These are phyloP conservation scores for Thymelicus sylvestris DNA, from an alignment of 2,888 invertebrate genomes.

Conservation along the genomic window DNA sequence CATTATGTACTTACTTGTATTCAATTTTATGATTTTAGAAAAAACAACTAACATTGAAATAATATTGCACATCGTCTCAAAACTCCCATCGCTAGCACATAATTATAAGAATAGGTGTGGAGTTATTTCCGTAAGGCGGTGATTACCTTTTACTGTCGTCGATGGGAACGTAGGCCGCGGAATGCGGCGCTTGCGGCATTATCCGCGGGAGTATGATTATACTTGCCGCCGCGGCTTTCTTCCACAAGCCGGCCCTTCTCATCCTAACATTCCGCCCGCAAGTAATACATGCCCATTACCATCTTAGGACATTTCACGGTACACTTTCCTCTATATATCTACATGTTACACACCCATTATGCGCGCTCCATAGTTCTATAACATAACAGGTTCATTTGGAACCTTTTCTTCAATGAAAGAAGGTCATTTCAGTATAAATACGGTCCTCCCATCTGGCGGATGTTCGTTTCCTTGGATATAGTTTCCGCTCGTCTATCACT, in stretches of 20 bases:
- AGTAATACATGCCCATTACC: constrained; percentile 10
- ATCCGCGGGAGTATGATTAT: constrained; percentile 54
- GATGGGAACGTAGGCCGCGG: constrained; percentile 46
- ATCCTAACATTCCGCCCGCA: constrained; percentile 19
- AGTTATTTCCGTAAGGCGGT: constrained; percentile 15
- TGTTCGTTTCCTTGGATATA: constrained; percentile 77
- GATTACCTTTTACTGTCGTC: constrained; percentile 24
- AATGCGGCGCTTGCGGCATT: constrained; percentile 54
- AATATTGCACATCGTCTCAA: no score
- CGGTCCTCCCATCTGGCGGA: constrained; percentile 79
- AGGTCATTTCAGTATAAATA: constrained; percentile 44
- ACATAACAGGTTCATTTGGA: constrained; percentile 8
- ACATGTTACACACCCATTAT: not conserved
- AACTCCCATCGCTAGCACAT: no score
- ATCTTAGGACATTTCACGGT: constrained; percentile 8
- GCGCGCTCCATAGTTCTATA: not conserved
- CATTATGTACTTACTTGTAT: no score
- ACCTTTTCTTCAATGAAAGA: constrained; percentile 19
- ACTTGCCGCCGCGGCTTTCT: constrained; percentile 51
- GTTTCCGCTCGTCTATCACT: constrained; percentile 74
- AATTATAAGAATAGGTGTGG: not conserved
- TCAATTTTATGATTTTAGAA: no score
- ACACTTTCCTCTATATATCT: not conserved
- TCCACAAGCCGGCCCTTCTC: constrained; percentile 35
- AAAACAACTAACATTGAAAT: no score